Evolutionary conservation across 1,140 invertebrate genomes (phyloP).

Genomic region (Pogonomyrmex californicus): DNA sequence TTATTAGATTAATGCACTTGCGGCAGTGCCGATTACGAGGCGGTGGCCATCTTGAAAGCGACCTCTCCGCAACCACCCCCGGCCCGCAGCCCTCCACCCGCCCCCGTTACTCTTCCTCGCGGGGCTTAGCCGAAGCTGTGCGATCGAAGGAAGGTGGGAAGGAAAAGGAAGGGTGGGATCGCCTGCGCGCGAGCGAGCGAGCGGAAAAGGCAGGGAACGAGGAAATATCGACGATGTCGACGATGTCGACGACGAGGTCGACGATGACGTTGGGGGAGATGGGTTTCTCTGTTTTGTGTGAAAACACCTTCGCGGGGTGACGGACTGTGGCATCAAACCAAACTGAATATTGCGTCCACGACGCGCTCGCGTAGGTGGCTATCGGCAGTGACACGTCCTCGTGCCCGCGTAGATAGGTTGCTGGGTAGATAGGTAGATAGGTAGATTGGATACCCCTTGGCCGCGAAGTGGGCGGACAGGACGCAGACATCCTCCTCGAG

Average conservation of each 20-base stretch:
- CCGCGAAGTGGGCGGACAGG: not conserved
- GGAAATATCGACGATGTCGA: slow-evolving; percentile 63
- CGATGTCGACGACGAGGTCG: slow-evolving; percentile 43
- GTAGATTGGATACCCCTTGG: slow-evolving; percentile 1
- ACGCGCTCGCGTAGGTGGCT: slow-evolving; percentile 65
- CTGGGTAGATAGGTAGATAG: slow-evolving; percentile 16
- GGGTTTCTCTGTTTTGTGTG: slow-evolving; percentile 84
- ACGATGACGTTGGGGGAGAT: slow-evolving; percentile 69
- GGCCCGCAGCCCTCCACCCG: not conserved
- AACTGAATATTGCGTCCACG: slow-evolving; percentile 78
- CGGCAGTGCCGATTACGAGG: slow-evolving; percentile 50
- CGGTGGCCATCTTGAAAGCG: slow-evolving; percentile 63
- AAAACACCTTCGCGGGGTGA: slow-evolving; percentile 82
- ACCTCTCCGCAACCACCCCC: slow-evolving; percentile 35
- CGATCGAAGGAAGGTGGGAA: slow-evolving; percentile 74
- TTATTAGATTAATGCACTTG: slow-evolving; percentile 49
- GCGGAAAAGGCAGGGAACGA: slow-evolving; percentile 40
- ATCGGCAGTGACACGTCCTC: slow-evolving; percentile 6
- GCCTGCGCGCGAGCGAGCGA: slow-evolving; percentile 36
- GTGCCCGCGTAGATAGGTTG: slow-evolving; percentile 31
- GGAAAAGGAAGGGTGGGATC: slow-evolving; percentile 67
- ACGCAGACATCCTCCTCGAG: not conserved
- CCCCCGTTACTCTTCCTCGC: slow-evolving; percentile 44
- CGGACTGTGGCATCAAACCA: slow-evolving; percentile 80
- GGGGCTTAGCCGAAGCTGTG: slow-evolving; percentile 34